These are phyloP conservation scores for Grammomys dolichurus DNA, from an alignment of 2,113 vertebrate genomes.

Conservation along the genomic window DNA sequence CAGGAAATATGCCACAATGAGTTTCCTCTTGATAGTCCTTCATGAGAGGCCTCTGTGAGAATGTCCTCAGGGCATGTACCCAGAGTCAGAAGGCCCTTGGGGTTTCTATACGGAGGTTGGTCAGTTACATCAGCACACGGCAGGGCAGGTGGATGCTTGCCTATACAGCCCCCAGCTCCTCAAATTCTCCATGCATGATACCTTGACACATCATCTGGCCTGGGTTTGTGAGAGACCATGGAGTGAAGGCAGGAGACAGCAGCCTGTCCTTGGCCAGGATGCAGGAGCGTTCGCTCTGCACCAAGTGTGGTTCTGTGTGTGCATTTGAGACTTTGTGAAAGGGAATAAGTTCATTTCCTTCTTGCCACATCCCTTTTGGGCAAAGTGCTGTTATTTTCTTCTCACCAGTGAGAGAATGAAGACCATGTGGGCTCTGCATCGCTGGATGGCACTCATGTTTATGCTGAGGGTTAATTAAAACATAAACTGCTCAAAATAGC, in stretches of 20 bases:
- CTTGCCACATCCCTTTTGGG: background rate
- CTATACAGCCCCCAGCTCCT: accelerated
- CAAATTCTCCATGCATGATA: background rate
- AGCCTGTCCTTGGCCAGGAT: background rate
- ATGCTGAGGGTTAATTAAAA: slow-evolving; percentile 76
- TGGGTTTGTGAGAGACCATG: background rate
- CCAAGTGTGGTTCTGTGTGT: background rate
- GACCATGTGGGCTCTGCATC: slow-evolving; percentile 62
- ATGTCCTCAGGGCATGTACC: background rate
- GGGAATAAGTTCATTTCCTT: background rate
- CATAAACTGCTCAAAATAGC: slow-evolving; percentile 52
- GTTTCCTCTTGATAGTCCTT: background rate
- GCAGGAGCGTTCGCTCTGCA: background rate
- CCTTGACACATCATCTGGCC: background rate
- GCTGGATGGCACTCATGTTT: slow-evolving; percentile 61
- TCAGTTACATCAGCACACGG: no score
- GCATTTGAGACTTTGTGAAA: background rate
- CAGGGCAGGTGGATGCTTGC: background rate
- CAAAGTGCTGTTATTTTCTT: background rate
- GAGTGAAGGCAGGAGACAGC: background rate
- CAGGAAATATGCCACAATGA: background rate
- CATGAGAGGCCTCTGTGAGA: background rate
- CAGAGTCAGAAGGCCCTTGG: background rate
- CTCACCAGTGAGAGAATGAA: background rate
- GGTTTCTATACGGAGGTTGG: background rate